Conservation (phyloP, 1,140 invertebrate genomes). For the Tetranychus urticae region DNA sequence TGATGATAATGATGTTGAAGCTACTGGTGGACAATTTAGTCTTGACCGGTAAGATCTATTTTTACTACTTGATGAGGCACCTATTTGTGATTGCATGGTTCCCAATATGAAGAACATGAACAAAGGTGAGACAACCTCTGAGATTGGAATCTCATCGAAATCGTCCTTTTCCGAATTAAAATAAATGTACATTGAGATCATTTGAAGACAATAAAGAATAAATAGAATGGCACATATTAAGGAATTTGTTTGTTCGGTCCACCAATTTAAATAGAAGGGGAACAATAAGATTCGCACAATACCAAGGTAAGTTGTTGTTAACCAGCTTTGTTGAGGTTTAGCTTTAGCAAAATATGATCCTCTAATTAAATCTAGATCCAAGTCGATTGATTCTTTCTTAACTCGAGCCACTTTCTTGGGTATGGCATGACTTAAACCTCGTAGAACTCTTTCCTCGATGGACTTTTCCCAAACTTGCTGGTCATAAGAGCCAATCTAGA, state of each 20-base stretch:
- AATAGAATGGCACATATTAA: conserved; percentile 8
- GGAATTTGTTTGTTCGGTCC: conserved; percentile 10
- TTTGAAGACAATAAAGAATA: conserved; percentile 11
- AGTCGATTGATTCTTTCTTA: conserved; percentile 78
- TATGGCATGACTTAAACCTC: conserved; percentile 47
- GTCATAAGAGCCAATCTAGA: conserved; percentile 74
- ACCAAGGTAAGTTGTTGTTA: conserved; percentile 19
- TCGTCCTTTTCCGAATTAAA: conserved; percentile 1
- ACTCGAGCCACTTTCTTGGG: conserved; percentile 63
- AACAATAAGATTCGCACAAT: conserved; percentile 21
- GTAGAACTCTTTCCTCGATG: conserved; percentile 60
- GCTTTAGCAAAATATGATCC: conserved; percentile 26
- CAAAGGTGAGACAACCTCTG: conserved; percentile 47
- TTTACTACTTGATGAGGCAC: conserved; percentile 5
- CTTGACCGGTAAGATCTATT: background rate
- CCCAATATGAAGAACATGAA: conserved; percentile 53
- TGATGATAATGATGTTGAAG: no score
- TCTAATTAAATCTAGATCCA: conserved; percentile 55
- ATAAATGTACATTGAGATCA: conserved; percentile 9
- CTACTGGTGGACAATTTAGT: no score
- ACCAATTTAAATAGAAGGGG: conserved; percentile 22
- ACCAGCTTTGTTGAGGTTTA: conserved; percentile 24
- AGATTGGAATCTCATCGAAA: conserved; percentile 20
- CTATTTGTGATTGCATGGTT: conserved; percentile 71
- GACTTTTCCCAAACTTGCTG: conserved; percentile 89